A percentile compares a stretch with the other conserved stretches of the same genome.
Evolutionary conservation across 2,888 invertebrate species (phyloP).

Genomic region (Desoria tigrina): DNA sequence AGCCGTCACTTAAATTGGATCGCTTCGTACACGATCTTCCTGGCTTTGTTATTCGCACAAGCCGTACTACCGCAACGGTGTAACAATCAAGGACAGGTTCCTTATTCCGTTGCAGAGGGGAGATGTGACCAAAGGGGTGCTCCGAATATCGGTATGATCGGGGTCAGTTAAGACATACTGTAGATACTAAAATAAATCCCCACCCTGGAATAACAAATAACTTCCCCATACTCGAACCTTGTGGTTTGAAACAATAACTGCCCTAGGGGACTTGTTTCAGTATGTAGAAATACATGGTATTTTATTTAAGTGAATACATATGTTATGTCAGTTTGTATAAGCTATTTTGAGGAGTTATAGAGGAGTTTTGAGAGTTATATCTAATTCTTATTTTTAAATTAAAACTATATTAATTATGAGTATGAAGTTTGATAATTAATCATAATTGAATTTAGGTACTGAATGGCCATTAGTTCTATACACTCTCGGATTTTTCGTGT

Average conservation of each 20-base stretch:
- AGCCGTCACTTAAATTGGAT: slow-evolving; percentile 30
- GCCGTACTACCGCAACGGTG: slow-evolving; percentile 7
- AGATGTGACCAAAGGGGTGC: background rate
- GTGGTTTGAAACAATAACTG: background rate
- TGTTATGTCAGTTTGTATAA: too few relatives aligned
- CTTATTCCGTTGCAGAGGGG: background rate
- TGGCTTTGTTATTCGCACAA: slow-evolving; percentile 18
- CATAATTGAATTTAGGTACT: slow-evolving; percentile 9
- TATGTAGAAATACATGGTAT: too few relatives aligned
- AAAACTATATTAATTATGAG: too few relatives aligned
- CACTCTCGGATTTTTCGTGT: slow-evolving; percentile 21
- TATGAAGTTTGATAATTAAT: too few relatives aligned
- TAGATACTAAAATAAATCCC: background rate
- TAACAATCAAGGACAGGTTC: background rate
- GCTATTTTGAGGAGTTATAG: too few relatives aligned
- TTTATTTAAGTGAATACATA: too few relatives aligned
- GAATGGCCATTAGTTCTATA: slow-evolving; percentile 20
- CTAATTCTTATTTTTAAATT: too few relatives aligned
- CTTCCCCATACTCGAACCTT: too few relatives aligned
- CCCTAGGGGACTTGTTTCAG: too few relatives aligned
- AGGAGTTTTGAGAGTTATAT: background rate
- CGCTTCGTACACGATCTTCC: slow-evolving; percentile 36
- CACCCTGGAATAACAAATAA: too few relatives aligned
- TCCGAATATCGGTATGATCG: slow-evolving; percentile 9
- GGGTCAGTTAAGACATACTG: background rate